Percentiles rank a stretch among this genome's conserved stretches.
Conservation (phyloP, 2,797 vertebrate genomes). For the Lepus townsendii region DNA sequence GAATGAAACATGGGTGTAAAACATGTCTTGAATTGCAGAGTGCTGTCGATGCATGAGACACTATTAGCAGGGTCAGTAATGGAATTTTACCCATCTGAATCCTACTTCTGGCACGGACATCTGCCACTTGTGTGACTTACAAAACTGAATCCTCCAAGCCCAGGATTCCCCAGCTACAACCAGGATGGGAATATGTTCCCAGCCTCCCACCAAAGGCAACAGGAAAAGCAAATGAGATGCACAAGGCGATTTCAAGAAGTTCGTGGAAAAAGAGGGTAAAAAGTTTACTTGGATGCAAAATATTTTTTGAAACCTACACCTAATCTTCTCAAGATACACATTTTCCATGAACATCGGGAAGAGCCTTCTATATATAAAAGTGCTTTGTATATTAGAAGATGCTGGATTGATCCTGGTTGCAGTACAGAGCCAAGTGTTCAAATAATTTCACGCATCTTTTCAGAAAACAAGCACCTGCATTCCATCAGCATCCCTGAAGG, state of each 20-base stretch:
- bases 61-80: neutral
- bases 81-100: slow-evolving; percentile 20
- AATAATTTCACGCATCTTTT: neutral
- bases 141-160: neutral
- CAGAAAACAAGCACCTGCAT: neutral
- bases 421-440: neutral
- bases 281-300: no score
- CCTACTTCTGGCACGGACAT: slow-evolving; percentile 19
- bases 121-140: neutral
- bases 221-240: neutral
- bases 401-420: accelerated
- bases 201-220: neutral
- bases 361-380: no score
- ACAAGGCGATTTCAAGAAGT: no score
- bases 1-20: neutral
- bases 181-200: neutral
- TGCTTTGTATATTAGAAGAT: accelerated
- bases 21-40: neutral
- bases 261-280: no score
- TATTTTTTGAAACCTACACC: no score
- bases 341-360: no score
- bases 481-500: neutral
- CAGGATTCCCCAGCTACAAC: neutral
- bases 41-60: neutral
- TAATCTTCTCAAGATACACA: no score